Percentiles rank a stretch among this genome's conserved stretches.
Conservation (phyloP, 92 coral and sea anemone species). For the Heteractis magnifica region DNA sequence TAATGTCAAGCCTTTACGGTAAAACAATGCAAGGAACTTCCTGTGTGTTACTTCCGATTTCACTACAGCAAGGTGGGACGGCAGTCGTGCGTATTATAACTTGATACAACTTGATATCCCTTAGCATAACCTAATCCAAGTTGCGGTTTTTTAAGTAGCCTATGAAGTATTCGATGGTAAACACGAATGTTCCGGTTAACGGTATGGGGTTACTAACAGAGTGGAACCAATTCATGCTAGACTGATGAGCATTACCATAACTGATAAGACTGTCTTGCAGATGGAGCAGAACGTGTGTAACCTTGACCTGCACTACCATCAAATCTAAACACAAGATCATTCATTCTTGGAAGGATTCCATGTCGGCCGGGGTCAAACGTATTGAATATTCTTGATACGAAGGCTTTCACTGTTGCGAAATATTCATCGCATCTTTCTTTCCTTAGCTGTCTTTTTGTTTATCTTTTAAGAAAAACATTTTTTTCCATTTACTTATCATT, state of each 20-base stretch:
- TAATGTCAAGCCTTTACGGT: neutral
- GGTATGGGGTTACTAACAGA: neutral
- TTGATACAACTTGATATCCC: neutral
- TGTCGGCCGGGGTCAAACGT: neutral
- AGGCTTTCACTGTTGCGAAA: neutral
- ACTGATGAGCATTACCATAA: neutral
- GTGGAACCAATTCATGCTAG: neutral
- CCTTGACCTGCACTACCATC: conserved; percentile 21
- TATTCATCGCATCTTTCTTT: neutral
- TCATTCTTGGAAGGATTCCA: neutral
- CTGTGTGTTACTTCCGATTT: neutral
- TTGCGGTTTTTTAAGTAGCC: neutral
- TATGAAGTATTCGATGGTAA: neutral
- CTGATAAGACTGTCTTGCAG: neutral
- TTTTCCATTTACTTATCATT: neutral
- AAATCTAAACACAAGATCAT: neutral
- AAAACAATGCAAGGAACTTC: neutral
- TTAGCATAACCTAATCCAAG: neutral
- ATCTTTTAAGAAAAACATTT: neutral
- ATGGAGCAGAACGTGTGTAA: conserved; percentile 13
- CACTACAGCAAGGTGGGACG: neutral
- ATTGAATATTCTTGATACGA: neutral
- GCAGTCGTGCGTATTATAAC: neutral
- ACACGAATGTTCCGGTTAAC: neutral
- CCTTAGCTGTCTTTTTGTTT: neutral